Evolutionary conservation across 2,888 invertebrate genomes (phyloP), one percentile per base, ranked within the genome.

Genomic region (Lissonota sp.): DNA sequence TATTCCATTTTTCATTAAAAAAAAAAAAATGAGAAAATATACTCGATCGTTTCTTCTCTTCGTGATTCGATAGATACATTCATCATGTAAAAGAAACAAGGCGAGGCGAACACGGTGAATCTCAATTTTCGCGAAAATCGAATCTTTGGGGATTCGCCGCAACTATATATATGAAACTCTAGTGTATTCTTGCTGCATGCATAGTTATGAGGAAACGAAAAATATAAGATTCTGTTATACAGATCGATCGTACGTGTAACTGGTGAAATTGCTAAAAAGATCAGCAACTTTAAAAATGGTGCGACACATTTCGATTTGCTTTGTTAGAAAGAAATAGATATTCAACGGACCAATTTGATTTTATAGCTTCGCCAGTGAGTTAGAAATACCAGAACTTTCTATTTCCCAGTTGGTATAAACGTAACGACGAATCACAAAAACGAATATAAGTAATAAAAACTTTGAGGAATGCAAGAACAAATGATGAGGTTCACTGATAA

Each of bases 31-130:
- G 55, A 55, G 14, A 55, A 53, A 49, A 4, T 53, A n/a, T 39
- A 26, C 26, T 26, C 26, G 26, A 39, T 46, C 60, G 60, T 60
- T 64, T 37, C 74, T 62, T 70, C 42, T 12, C n/a, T 67, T 67
- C 14, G 39, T 44, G 10, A 69, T 74, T 62, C 73, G 16, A 63
- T 62, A 69, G 67, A 69, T 74, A 46, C 64, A 64, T 81, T 66
- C 66, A 74, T 74, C 67, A 42, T 60, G 62, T 46, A 55, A 37
- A 42, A 12, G 64, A 58, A 63, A 62, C 8, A 63, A 63, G 26
- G 42, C 26, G 26, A 5, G n/a, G 63, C 6, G 46, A 39, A 60
- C 55, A 40, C 40, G 46, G n/a, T 62, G 78, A 79, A 79, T 79
- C 63, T 63, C 57, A 73, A 79, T 73, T 69, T 26, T 14, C 12